These are phyloP conservation scores for Malachius bipustulatus DNA, from an alignment of 2,888 invertebrate genomes.

Conservation along the genomic window DNA sequence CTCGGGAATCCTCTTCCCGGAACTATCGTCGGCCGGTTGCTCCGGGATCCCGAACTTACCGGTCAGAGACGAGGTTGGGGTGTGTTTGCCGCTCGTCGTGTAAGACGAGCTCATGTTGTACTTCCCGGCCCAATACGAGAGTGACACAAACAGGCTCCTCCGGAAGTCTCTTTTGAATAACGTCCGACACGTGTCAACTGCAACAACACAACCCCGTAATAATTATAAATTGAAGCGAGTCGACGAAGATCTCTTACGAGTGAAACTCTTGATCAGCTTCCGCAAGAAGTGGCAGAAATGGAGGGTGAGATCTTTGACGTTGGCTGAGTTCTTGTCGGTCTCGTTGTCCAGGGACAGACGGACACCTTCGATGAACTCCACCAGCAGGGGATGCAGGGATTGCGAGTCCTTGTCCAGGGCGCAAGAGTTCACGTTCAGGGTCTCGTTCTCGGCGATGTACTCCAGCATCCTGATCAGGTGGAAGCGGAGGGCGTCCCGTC, in stretches of 20 bases:
- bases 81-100: no score
- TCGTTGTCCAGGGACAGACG: constrained; percentile 85
- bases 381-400: constrained; percentile 72
- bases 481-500: constrained; percentile 83
- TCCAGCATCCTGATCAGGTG: constrained; percentile 87
- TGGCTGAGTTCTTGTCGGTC: constrained; percentile 82
- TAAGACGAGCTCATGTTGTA: constrained; percentile 56
- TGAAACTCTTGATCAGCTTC: constrained; percentile 87
- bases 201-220: constrained; percentile 22
- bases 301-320: constrained; percentile 78
- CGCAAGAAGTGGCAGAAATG: constrained; percentile 91
- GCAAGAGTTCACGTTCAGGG: constrained; percentile 74
- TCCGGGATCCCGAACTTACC: constrained; percentile 12
- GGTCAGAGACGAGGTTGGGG: no score
- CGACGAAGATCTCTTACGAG: constrained; percentile 54
- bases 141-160: constrained; percentile 78
- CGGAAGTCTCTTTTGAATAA: constrained; percentile 79
- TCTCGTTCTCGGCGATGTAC: constrained; percentile 82
- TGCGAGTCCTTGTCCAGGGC: constrained; percentile 75
- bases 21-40: constrained; percentile 21
- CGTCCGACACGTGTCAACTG: constrained; percentile 79
- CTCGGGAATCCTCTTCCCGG: constrained; percentile 35
- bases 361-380: constrained; percentile 93
- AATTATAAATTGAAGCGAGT: constrained; percentile 2
- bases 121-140: constrained; percentile 89